Evolutionary conservation across 2,797 vertebrate species (phyloP).

Genomic region (Prunella strophiata): DNA sequence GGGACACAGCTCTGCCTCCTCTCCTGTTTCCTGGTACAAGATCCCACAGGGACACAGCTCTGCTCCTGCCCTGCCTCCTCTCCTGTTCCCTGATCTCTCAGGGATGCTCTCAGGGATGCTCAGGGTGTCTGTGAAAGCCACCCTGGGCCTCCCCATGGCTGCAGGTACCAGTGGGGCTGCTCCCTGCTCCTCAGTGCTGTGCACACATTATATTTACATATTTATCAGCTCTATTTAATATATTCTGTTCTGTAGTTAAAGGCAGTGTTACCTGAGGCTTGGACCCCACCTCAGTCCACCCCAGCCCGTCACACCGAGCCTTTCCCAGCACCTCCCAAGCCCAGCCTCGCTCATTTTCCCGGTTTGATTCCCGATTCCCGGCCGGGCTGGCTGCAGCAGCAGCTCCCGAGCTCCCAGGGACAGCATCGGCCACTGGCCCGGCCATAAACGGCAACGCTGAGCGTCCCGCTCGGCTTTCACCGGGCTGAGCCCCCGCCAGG

Average conservation of each 20-base stretch:
- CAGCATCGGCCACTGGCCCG: neutral
- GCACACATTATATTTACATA: neutral
- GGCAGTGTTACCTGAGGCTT: neutral
- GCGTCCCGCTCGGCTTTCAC: neutral
- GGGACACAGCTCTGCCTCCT: neutral
- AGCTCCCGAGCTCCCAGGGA: neutral
- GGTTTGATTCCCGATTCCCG: neutral
- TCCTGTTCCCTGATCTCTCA: neutral
- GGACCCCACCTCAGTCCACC: neutral
- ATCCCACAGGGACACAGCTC: neutral
- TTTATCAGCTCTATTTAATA: neutral
- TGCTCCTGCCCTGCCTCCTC: neutral
- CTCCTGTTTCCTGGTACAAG: neutral
- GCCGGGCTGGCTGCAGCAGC: neutral
- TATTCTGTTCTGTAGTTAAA: neutral
- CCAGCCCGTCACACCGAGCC: neutral
- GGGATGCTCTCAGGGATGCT: neutral
- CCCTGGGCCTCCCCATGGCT: neutral
- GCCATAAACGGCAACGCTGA: neutral
- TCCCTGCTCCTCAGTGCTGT: neutral
- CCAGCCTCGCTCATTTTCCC: neutral
- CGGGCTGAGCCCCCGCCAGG: neutral
- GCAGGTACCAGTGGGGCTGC: accelerated
- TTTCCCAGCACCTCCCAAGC: neutral
- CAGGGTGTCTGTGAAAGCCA: neutral